phyloP scores from a whole-genome alignment of 2,888 invertebrate genomes.

The Chalcosyrphus nemorum region DNA sequence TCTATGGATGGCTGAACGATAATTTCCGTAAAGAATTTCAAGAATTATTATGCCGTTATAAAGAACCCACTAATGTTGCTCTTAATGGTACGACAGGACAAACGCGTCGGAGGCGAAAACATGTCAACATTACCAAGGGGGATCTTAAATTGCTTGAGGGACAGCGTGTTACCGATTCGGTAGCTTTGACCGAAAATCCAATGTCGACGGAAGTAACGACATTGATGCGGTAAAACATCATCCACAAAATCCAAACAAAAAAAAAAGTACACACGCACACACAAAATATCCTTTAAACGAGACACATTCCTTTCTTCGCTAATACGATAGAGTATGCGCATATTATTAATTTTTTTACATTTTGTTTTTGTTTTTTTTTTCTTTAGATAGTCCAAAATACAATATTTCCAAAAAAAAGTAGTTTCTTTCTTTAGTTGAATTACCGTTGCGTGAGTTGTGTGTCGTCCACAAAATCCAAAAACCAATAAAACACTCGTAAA shows the following conservation, averaged over 20 bases:
- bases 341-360: conserved; percentile 5
- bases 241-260: conserved; percentile 11
- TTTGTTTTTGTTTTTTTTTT: neutral
- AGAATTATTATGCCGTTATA: conserved; percentile 87
- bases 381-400: conserved; percentile 20
- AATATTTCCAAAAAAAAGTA: conserved; percentile 21
- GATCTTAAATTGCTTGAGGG: conserved; percentile 79
- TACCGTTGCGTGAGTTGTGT: conserved; percentile 33
- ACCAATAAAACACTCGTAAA: neutral
- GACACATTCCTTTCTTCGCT: conserved; percentile 45
- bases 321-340: conserved; percentile 46
- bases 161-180: conserved; percentile 78
- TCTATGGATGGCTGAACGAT: conserved; percentile 97
- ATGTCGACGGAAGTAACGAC: conserved; percentile 79
- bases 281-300: conserved; percentile 25
- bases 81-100: conserved; percentile 81
- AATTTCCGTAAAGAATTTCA: conserved; percentile 95
- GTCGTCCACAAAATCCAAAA: neutral
- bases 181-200: conserved; percentile 80
- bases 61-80: conserved; percentile 81
- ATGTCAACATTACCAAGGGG: conserved; percentile 78
- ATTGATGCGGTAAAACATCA: conserved; percentile 79
- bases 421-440: conserved; percentile 37
- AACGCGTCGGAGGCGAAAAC: conserved; percentile 78
- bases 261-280: conserved; percentile 26